These are phyloP conservation scores for Leptinotarsa haldemani DNA, from an alignment of 2,888 invertebrate species.

Conservation along the genomic window DNA sequence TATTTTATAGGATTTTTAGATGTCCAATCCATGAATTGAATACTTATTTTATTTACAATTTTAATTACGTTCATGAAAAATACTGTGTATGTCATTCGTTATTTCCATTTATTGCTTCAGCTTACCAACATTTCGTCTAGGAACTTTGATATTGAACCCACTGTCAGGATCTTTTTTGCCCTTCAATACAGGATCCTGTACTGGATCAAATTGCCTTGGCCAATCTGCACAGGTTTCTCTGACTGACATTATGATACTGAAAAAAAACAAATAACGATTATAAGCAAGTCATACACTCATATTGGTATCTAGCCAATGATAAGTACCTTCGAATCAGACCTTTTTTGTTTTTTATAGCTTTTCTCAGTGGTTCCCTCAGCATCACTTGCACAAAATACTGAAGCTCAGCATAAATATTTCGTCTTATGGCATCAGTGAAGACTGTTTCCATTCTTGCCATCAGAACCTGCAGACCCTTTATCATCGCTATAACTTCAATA, in stretches of 20 bases:
- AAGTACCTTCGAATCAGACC: slow-evolving; percentile 86
- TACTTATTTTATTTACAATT: too few relatives aligned
- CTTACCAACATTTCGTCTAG: slow-evolving; percentile 90
- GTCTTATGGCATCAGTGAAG: slow-evolving; percentile 88
- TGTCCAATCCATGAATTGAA: too few relatives aligned
- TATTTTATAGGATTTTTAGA: too few relatives aligned
- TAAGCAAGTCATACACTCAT: not conserved
- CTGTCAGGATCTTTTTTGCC: slow-evolving; percentile 95
- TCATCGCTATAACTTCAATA: slow-evolving; percentile 99
- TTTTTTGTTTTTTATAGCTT: slow-evolving; percentile 97
- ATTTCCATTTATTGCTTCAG: slow-evolving; percentile 34
- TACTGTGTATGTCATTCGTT: too few relatives aligned
- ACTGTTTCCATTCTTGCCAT: slow-evolving; percentile 98
- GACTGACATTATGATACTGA: slow-evolving; percentile 94
- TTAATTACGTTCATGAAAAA: too few relatives aligned
- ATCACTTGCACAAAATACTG: slow-evolving; percentile 95
- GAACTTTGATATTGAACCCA: slow-evolving; percentile 92
- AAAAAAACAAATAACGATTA: slow-evolving; percentile 42
- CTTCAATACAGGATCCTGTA: slow-evolving; percentile 90
- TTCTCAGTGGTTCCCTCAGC: slow-evolving; percentile 91
- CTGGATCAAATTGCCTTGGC: slow-evolving; percentile 91
- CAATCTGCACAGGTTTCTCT: slow-evolving; percentile 98
- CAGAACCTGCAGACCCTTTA: slow-evolving; percentile 95
- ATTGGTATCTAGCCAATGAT: not conserved
- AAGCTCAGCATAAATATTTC: slow-evolving; percentile 94